Percentiles rank a stretch among this genome's conserved stretches.
Evolutionary conservation across 2,888 invertebrate species (phyloP).

Genomic region (Xanthorhoe designata): DNA sequence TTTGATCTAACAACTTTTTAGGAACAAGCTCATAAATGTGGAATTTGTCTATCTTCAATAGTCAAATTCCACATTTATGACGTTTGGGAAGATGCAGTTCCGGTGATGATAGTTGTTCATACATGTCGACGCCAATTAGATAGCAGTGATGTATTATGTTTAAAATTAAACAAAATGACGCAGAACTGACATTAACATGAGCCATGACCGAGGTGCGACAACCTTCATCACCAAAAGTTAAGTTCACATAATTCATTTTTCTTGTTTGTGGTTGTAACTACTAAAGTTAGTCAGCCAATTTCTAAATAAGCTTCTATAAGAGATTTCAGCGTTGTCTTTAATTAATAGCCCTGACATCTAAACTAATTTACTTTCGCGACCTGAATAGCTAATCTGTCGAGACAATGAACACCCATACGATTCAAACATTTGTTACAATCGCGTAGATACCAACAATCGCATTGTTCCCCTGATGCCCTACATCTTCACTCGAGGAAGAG

Average conservation of each 20-base stretch:
- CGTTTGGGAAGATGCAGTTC: neutral
- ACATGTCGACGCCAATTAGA: neutral
- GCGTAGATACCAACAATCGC: conserved; percentile 3
- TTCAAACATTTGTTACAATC: conserved; percentile 2
- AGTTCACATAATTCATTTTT: neutral
- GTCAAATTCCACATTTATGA: neutral
- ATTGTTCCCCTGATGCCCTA: conserved; percentile 13
- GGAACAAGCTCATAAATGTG: neutral
- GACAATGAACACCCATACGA: neutral
- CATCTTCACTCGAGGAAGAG: conserved; percentile 22
- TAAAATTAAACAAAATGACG: neutral
- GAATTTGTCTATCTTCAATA: too few species aligned
- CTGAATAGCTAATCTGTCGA: conserved; percentile 9
- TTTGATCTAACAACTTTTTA: too few species aligned
- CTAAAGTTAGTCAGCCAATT: neutral
- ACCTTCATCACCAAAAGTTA: neutral
- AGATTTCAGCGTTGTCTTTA: neutral
- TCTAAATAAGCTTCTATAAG: neutral
- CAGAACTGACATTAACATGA: neutral
- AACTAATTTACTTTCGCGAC: conserved; percentile 12
- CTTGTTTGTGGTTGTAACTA: neutral
- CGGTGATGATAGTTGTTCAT: neutral
- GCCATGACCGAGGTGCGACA: neutral
- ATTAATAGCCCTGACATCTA: conserved; percentile 18
- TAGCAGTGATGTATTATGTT: neutral